Percentiles rank a stretch among this genome's conserved stretches.
These are phyloP conservation scores for Ormyrus labotus DNA, from an alignment of 2,888 invertebrate species.

Conservation along the genomic window DNA sequence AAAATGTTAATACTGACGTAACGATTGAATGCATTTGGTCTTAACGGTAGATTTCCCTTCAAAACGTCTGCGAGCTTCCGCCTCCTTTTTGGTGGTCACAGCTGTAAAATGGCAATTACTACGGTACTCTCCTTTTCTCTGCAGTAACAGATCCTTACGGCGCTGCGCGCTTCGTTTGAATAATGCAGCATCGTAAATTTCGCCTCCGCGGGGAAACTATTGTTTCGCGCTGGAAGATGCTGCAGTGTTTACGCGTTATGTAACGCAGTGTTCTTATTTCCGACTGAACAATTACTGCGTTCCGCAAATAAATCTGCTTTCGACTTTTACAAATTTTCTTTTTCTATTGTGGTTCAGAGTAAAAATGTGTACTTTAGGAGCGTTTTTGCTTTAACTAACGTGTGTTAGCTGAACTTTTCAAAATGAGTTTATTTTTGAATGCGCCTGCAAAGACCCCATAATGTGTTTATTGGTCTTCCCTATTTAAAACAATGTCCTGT, in stretches of 20 bases:
- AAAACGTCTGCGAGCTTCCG: too few relatives aligned
- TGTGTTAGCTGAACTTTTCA: not conserved
- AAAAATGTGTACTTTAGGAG: too few relatives aligned
- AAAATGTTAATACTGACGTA: too few relatives aligned
- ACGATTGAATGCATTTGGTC: too few relatives aligned
- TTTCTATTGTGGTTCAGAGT: too few relatives aligned
- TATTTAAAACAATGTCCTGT: not conserved
- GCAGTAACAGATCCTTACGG: not conserved
- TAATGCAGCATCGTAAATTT: slow-evolving; percentile 11
- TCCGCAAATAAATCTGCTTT: not conserved
- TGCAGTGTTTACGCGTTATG: not conserved
- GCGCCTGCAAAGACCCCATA: not conserved
- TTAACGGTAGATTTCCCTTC: too few relatives aligned
- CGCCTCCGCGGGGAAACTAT: not conserved
- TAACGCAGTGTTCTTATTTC: not conserved
- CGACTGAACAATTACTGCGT: not conserved
- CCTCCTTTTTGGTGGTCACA: not conserved
- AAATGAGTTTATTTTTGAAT: not conserved
- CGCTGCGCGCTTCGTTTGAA: not conserved
- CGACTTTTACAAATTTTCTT: not conserved
- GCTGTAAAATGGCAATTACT: not conserved
- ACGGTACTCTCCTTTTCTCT: slow-evolving; percentile 12
- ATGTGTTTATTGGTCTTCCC: not conserved
- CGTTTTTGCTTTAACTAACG: too few relatives aligned
- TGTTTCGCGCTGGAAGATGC: not conserved